These are phyloP conservation scores for Meta bourneti DNA, from an alignment of 2,888 invertebrate species.

Conservation along the genomic window DNA sequence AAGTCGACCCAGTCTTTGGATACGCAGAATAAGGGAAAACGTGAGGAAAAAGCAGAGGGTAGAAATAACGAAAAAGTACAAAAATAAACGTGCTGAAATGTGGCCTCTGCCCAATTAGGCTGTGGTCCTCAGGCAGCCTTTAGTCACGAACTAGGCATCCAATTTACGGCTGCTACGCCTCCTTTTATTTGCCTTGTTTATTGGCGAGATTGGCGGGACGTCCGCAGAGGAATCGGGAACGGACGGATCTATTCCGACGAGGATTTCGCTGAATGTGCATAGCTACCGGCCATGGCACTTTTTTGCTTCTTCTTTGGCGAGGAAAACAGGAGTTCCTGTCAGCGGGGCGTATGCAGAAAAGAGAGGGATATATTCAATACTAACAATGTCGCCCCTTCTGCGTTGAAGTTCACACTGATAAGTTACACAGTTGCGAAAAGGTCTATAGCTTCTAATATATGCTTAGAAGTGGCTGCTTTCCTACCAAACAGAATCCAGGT, in stretches of 20 bases:
- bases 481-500: background rate
- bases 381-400: background rate
- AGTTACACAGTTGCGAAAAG: no score
- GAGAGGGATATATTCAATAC: background rate
- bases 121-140: conserved; percentile 56
- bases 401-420: no score
- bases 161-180: conserved; percentile 52
- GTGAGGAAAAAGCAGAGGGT: conserved; percentile 12
- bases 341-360: conserved; percentile 22
- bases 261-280: conserved; percentile 56
- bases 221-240: conserved; percentile 39
- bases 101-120: conserved; percentile 55
- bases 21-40: conserved; percentile 43
- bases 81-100: conserved; percentile 69
- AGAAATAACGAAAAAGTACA: conserved; percentile 11
- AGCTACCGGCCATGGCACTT: conserved; percentile 33
- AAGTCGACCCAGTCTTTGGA: conserved; percentile 36
- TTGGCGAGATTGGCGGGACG: conserved; percentile 62
- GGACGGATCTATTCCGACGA: conserved; percentile 50
- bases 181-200: conserved; percentile 70
- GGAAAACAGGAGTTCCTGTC: conserved; percentile 18
- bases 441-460: no score
- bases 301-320: conserved; percentile 11
- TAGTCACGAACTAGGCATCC: conserved; percentile 68
- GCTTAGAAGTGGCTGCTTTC: background rate